Percentiles rank a stretch among this genome's conserved stretches.
phyloP scores from a whole-genome alignment of 2,797 vertebrate genomes.

The Peromyscus attwateri region DNA sequence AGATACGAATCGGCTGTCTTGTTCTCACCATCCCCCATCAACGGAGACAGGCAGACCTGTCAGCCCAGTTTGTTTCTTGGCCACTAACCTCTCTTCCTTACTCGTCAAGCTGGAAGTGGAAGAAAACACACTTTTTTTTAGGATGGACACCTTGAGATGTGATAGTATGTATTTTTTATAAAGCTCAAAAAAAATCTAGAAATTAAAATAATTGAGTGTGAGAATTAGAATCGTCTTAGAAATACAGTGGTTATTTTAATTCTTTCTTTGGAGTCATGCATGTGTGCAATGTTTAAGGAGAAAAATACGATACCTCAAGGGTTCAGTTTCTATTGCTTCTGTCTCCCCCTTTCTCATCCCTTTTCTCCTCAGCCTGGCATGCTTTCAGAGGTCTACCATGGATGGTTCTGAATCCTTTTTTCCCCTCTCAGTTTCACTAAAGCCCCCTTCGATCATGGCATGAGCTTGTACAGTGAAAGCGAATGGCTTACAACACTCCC shows the following conservation, averaged over 20 bases:
- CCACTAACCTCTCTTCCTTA: not conserved
- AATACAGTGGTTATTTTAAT: not conserved
- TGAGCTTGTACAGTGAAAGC: not conserved
- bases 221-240: not conserved
- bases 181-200: not conserved
- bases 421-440: not conserved
- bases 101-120: not conserved
- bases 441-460: not conserved
- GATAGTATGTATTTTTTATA: not conserved
- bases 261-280: not conserved
- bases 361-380: rapidly evolving
- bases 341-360: not conserved
- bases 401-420: not conserved
- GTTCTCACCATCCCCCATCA: not conserved
- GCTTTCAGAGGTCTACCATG: not conserved
- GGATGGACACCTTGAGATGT: not conserved
- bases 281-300: not conserved
- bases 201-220: not conserved
- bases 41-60: not conserved
- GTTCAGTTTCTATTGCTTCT: rapidly evolving
- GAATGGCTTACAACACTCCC: not conserved
- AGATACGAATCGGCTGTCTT: not conserved
- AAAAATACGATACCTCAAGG: not conserved
- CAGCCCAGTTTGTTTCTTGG: not conserved
- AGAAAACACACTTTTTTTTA: not conserved